Conservation (phyloP, 1,140 invertebrate genomes). For the Steinernema khuongi region DNA sequence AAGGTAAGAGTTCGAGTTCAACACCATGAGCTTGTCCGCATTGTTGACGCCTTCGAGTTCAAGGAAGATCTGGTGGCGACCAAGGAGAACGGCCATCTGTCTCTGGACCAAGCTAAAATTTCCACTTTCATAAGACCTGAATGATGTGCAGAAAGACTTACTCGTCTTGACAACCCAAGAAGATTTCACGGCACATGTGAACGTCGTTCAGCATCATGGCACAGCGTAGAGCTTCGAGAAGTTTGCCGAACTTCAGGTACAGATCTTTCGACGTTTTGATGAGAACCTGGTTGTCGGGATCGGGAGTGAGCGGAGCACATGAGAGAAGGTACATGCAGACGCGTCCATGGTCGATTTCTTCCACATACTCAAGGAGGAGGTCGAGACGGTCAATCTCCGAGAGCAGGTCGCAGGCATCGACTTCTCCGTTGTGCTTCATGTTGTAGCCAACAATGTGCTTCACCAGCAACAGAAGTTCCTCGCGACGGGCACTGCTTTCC, state of each 20-base stretch:
- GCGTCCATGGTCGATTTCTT: conserved; percentile 78
- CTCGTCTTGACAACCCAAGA: conserved; percentile 77
- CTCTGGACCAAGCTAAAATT: conserved; percentile 72
- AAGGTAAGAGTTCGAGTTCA: conserved; percentile 91
- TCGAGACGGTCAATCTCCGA: conserved; percentile 95
- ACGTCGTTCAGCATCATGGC: conserved; percentile 91
- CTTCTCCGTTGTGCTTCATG: conserved; percentile 98
- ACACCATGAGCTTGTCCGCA: conserved; percentile 80
- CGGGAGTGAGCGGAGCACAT: conserved; percentile 93
- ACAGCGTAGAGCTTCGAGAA: conserved; percentile 83
- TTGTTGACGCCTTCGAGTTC: conserved; percentile 67
- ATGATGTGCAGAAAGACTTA: conserved; percentile 66
- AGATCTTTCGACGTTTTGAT: conserved; percentile 78
- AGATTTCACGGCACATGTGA: conserved; percentile 76
- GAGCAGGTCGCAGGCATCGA: conserved; percentile 93
- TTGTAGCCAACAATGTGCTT: conserved; percentile 90
- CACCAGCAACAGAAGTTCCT: conserved; percentile 69
- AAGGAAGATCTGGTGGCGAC: conserved; percentile 85
- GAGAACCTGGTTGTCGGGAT: conserved; percentile 87
- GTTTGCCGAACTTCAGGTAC: conserved; percentile 85
- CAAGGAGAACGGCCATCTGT: conserved; percentile 93
- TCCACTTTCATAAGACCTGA: conserved; percentile 27
- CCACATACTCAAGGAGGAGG: conserved; percentile 81
- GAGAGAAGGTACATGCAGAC: conserved; percentile 92
- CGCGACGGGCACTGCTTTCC: conserved; percentile 43